These are phyloP conservation scores for Callimico goeldii DNA, from an alignment of 2,797 vertebrate species.

Conservation along the genomic window DNA sequence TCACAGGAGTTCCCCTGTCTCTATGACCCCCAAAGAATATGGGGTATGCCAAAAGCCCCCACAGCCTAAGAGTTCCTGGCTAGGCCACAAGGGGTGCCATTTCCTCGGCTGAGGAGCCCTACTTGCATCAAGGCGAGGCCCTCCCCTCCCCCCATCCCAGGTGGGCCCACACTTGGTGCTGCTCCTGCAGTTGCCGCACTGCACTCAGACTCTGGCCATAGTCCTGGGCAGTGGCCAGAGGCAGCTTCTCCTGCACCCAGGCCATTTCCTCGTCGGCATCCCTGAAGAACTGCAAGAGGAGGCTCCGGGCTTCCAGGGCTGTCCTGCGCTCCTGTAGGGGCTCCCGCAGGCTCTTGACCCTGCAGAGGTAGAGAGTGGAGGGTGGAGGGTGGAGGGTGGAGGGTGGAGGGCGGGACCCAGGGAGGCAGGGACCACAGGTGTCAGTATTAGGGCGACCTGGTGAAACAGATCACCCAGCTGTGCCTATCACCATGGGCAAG, in stretches of 20 bases:
- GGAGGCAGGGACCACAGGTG: neutral
- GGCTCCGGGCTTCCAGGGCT: conserved; percentile 88
- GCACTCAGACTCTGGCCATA: conserved; percentile 85
- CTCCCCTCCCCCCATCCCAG: neutral
- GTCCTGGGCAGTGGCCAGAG: conserved; percentile 84
- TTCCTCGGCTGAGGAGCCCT: neutral
- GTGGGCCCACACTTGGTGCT: conserved; percentile 88
- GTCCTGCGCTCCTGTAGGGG: conserved; percentile 86
- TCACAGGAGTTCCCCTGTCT: too few relatives aligned
- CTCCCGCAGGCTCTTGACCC: conserved; percentile 87
- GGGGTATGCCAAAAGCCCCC: neutral
- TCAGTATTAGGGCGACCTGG: neutral
- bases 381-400: too few relatives aligned
- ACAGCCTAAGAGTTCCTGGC: neutral
- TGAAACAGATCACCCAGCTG: neutral
- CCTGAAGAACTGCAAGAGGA: conserved; percentile 90
- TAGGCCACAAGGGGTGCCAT: neutral
- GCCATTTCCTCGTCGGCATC: conserved; percentile 90
- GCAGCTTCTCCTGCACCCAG: conserved; percentile 90
- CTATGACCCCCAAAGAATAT: neutral
- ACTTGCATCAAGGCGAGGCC: neutral
- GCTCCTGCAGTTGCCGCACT: conserved; percentile 87
- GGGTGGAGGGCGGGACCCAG: neutral
- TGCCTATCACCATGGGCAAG: neutral
- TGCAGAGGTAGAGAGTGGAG: conserved; percentile 56